Base-by-base conservation (phyloP, 1,140 invertebrate species). In the Cryptotermes secundus region DNA sequence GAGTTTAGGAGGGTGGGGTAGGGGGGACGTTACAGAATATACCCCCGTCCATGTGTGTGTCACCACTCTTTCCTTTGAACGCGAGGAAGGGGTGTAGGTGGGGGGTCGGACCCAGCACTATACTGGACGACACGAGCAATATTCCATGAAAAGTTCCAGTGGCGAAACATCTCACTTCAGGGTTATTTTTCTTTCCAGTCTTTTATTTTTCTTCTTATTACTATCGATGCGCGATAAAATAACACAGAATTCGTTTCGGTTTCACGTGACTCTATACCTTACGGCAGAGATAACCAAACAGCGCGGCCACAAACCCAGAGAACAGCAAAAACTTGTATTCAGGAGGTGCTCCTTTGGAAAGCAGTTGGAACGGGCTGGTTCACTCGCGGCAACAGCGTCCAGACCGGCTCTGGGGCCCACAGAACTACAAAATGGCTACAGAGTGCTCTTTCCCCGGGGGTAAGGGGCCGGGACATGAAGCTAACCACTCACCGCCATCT, bases 1-100 rank as follows among this genome's bases (percentile, higher is more conserved):
- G 88, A 88, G 88, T 89, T 88, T 87, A 86, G 87, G n/a, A n/a
- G n/a, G 59, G n/a, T 31, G 85, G 85, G 86, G 38, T 6, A 38
- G 12, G n/a, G 79, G n/a, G 65, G 31, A 36, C 3, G 53, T n/a
- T 72, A 59, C 53, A 59, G 12, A 59, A n/a, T 59, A 14, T 14
- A 31, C 59, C 59, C 59, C 53, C 59, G 4, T 16, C 59, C 59
- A 31, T 72, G 59, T 72, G 59, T 72, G 59, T 72, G 59, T 72
- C 59, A 72, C 59, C 26, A 26, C n/a, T 72, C 16, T 31, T 72
- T 72, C n/a, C 59, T 72, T 72, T 72, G 59, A 72, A 72, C 26
- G 59, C 59, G 6, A 9, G 53, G 19, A 59, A 16, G 59, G 14
- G 26, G 14, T 0, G 59, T 31, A 7, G 59, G 59, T 31, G 59